Evolutionary conservation across 2,797 vertebrate genomes (phyloP), one percentile per base, ranked within the genome.

Genomic region (Novumbra hubbsi): DNA sequence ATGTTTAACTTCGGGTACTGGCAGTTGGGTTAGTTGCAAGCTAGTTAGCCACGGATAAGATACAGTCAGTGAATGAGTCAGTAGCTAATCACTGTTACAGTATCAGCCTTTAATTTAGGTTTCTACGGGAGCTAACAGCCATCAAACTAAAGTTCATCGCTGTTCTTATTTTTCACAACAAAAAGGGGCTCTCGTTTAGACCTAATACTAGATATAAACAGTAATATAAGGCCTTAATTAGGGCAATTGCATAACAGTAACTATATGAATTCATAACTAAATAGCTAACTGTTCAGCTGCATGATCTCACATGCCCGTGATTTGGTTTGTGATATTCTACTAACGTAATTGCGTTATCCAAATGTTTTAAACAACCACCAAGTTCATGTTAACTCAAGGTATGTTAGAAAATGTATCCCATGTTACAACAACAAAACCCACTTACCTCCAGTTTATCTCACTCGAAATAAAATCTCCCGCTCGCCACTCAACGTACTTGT

Each of bases 391-490:
- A 55, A 55, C 12, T 21, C 12, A 64, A 64, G 11, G 8, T 32
- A 64, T 19, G 27, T 6, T 14, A 64, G 7, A 64, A 1, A 28
- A 32, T 64, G 6, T 64, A 32, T 17, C 14, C 30, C 28, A 64
- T 8, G 15, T 19, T 60, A 14, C 1, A 14, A 60, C 14, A 60
- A 60, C n/a, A 57, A 21, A n/a, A 4, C 24, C 66, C 21, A 68
- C 66, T 68, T 45, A 68, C 66, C 55, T 68, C 34, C 21, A 68
- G 19, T 67, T 45, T 11, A 14, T 45, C 12, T 5, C 45, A n/a
- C 21, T 68, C 38, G 38, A 68, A 68, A 17, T n/a, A 68, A 67
- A 68, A 41, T 68, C 34, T 68, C 66, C 66, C 66, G 66, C 66
- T 68, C 66, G 66, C 41, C 30, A 15, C 32, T 41, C 66, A 45